Evolutionary conservation across 2,888 invertebrate species (phyloP).

Genomic region (Aleiodes alternator): DNA sequence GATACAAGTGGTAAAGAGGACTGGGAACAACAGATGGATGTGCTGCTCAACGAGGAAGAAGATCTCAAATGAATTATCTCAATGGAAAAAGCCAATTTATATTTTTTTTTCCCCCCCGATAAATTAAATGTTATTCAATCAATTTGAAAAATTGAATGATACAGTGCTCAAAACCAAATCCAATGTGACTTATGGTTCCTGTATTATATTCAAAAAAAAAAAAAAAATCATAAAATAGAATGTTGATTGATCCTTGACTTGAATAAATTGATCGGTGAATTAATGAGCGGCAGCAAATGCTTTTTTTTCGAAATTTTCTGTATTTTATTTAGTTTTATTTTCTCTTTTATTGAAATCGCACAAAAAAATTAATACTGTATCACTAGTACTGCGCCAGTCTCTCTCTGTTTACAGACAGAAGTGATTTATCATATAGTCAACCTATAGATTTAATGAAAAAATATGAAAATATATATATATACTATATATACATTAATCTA

Average conservation of each 20-base stretch:
- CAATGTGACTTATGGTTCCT: too few relatives aligned
- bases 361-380: slow-evolving; percentile 37
- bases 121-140: not conserved
- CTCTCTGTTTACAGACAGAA: slow-evolving; percentile 43
- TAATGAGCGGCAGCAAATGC: slow-evolving; percentile 35
- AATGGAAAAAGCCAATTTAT: slow-evolving; percentile 4
- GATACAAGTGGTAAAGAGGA: slow-evolving; percentile 75
- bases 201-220: too few relatives aligned
- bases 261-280: not conserved
- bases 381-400: slow-evolving; percentile 40
- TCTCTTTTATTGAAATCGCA: slow-evolving; percentile 43
- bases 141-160: not conserved
- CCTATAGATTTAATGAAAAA: slow-evolving; percentile 28
- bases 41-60: slow-evolving; percentile 80
- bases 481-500: slow-evolving; percentile 19
- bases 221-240: not conserved
- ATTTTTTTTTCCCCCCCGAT: slow-evolving; percentile 12
- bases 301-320: slow-evolving; percentile 16
- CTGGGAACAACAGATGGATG: slow-evolving; percentile 85
- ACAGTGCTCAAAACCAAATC: too few relatives aligned
- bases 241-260: not conserved
- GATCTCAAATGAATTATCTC: slow-evolving; percentile 78
- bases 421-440: slow-evolving; percentile 39
- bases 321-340: slow-evolving; percentile 25
- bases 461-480: slow-evolving; percentile 13